Evolutionary conservation across 1,140 invertebrate species (phyloP).

Genomic region (Panagrolaimus sp.): DNA sequence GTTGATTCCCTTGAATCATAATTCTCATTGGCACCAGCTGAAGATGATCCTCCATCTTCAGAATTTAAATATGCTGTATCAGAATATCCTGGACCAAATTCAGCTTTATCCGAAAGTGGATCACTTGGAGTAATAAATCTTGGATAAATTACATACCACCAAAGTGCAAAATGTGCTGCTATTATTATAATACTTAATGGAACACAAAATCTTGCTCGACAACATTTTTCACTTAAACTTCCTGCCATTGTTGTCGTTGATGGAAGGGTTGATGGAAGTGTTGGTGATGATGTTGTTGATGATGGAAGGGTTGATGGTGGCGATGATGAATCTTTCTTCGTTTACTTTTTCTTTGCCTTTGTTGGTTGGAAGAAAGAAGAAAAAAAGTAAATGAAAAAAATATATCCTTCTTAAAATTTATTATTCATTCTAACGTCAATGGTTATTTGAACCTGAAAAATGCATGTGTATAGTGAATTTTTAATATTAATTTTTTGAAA

Average conservation of each 20-base stretch:
- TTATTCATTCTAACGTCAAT: no score
- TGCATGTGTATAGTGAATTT: no score
- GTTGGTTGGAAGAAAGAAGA: neutral
- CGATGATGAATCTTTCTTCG: no score
- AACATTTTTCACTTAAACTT: neutral
- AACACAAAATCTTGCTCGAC: neutral
- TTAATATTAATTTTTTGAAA: no score
- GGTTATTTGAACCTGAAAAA: no score
- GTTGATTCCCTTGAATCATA: conserved; percentile 1
- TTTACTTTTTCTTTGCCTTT: conserved; percentile 5
- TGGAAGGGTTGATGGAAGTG: no score
- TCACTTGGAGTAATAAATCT: conserved; percentile 1
- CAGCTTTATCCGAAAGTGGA: neutral
- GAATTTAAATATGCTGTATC: neutral
- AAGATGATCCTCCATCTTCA: neutral
- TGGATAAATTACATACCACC: neutral
- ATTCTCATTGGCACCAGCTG: neutral
- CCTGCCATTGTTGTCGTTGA: no score
- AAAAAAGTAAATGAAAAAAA: neutral
- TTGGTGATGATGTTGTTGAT: no score
- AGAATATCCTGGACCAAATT: conserved; percentile 9
- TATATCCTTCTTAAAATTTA: neutral
- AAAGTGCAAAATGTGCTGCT: neutral
- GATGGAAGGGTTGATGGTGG: no score
- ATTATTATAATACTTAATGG: neutral